Base-by-base conservation (phyloP, 2,888 invertebrate genomes). In the Stenodera caucasica region DNA sequence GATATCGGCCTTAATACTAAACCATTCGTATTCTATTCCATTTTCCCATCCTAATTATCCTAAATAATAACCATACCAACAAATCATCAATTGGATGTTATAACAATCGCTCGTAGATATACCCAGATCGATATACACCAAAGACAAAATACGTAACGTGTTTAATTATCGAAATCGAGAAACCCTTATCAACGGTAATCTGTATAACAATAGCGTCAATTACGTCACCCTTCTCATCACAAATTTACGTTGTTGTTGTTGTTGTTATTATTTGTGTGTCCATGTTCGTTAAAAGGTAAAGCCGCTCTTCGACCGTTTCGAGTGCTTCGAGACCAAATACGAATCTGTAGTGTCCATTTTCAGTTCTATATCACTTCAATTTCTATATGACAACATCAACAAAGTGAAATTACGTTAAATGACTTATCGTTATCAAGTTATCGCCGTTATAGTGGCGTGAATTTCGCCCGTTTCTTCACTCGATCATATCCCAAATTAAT, bases 181-280 rank as follows among this genome's bases (percentile, higher is more conserved):
- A 45, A 23, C 23, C 45, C 45, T 45, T 23, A 23, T 45, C 45
- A 45, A n/a, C 23, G 45, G 23, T 23, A 45, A 45, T 45, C 23
- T 45, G 23, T 23, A 23, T 3, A 23, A 45, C 12, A 45, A 45
- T 23, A n/a, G 12, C 23, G 23, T n/a, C 2, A 45, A 45, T 4
- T 11, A n/a, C n/a, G 21, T 23, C 23, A 26, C 23, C 45, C 6
- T 12, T 45, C 9, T 11, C 3, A 3, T 21, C 40, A 11, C 11
- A 21, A 11, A 3, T 11, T 15, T 9, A 45, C 18, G 15, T 37
- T 37, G 5, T 14, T 40, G 3, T 9, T n/a, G n/a, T 8, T 23
- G 1, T 23, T 23, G 45, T 21, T n/a, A n/a, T 12, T 45, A 18
- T 21, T 11, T 14, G 15, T 18, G 18, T 6, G 4, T 45, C 12